Base-by-base conservation (phyloP, 1,140 invertebrate species). In the Rhagoletis zephyria region DNA sequence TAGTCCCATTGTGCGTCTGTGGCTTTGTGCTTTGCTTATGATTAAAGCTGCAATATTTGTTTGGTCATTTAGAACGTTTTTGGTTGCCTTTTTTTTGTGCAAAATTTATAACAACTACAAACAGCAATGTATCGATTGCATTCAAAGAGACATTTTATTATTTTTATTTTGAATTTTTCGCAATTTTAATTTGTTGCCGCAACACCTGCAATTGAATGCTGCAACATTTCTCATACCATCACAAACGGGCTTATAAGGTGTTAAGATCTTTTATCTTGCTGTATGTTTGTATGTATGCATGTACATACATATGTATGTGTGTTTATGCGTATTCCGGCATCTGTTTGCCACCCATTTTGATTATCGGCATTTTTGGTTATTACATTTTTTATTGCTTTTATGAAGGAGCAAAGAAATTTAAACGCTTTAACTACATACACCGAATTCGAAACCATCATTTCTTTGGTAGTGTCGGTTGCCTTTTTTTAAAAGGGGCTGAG, bases 341-440 rank as follows among this genome's bases (percentile, higher is more conserved):
- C 30, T 67, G 64, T 81, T 56, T 81, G n/a, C 74, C 74, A 81
- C 74, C 74, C 74, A 81, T 81, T 81, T 81, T 81, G 74, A 45
- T 81, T 81, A 81, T 81, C 74, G 48, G 1, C n/a, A 51, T 19
- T 2, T 81, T 77, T 77, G 30, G 14, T 81, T 81, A 59, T 81
- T 81, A 56, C 74, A 56, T 19, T 56, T 81, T 77, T 74, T 56
- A 30, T 81, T 81, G 19, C 74, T 51, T 81, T 81, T 81, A 81
- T 30, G 74, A 59, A 42, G 16, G 30, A 48, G 12, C n/a, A 51
- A 51, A 56, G 16, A 30, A 81, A 81, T 56, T 81, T 59, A 56
- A 56, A 9, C 70, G 19, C 16, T 56, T 56, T 6, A 81, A 56
- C 45, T 30, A 30, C 64, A 4, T n/a, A 64, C 74, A 48, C 48